A percentile compares a stretch with the other conserved stretches of the same genome.
phyloP scores from a whole-genome alignment of 1,140 invertebrate genomes.

The Homalodisca vitripennis region DNA sequence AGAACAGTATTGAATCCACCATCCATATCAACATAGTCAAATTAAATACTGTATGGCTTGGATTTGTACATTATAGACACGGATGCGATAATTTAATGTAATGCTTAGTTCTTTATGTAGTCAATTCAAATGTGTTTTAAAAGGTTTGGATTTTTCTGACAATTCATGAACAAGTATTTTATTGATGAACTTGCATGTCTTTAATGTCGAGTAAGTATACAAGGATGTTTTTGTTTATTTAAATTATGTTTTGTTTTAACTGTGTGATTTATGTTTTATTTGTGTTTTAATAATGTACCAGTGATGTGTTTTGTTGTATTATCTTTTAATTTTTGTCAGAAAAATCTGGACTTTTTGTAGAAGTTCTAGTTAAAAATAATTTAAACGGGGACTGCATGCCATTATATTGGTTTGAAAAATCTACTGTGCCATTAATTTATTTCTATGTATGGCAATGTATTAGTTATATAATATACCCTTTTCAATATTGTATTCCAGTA shows the following conservation, averaged over 20 bases:
- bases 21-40: conserved; percentile 19
- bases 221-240: background rate
- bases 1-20: background rate
- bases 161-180: background rate
- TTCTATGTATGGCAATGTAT: background rate
- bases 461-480: background rate
- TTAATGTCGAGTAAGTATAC: background rate
- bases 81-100: background rate
- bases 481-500: background rate
- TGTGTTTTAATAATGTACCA: background rate
- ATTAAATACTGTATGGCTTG: background rate
- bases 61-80: conserved; percentile 5
- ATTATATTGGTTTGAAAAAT: background rate
- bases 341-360: conserved; percentile 1
- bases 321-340: conserved; percentile 6
- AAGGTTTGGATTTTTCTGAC: conserved; percentile 14
- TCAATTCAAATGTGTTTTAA: background rate
- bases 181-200: background rate
- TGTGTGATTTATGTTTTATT: background rate
- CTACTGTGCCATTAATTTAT: conserved; percentile 12
- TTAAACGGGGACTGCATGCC: background rate
- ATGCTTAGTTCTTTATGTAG: conserved; percentile 3
- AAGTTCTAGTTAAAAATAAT: conserved; percentile 2
- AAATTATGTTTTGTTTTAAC: background rate
- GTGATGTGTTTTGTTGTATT: conserved; percentile 6